Base-by-base conservation (phyloP, 1,140 invertebrate species). In the Lordiphosa mommai region DNA sequence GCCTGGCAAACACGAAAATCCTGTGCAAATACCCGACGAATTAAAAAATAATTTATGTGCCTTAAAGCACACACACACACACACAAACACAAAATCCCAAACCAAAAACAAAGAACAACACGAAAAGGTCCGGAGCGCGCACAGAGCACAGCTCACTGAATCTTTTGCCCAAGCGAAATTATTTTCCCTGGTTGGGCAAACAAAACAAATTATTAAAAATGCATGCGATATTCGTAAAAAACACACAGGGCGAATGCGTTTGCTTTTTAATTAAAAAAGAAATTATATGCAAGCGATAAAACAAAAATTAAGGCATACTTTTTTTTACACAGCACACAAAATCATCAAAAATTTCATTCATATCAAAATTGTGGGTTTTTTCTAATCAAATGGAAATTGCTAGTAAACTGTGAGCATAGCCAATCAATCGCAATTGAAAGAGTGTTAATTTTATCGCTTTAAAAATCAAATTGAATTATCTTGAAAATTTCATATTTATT, bases 161-260 rank as follows among this genome's bases (percentile, higher is more conserved):
- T 80, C 74, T 60, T 80, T 80, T 59, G 57, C 41, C 46, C 60
- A 48, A 59, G 57, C 69, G 50, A 69, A 80, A 80, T 80, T 63
- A 71, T 80, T 80, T 80, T 80, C 60, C 64, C 70, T 60, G 74
- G 65, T 41, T 44, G 65, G 57, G 60, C 70, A 73, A 79, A 70
- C 74, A 71, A 80, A 71, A 80, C 65, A 80, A 82, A 80, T 79
- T 80, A 80, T 80, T 82, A 80, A 80, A 80, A 80, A 80, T 80
- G 60, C 70, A 80, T 74, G 66, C 74, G 61, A 70, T 73, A 56
- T 61, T 61, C 57, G 63, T 41, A 37, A 32, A 57, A 55, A 20
- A 29, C 8, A 56, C 33, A 51, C 14, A 48, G 51, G 12, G 65
- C 27, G 47, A 52, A 44, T 60, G 55, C 56, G 59, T 30, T 40